Evolutionary conservation across 2,113 vertebrate species (phyloP).

Genomic region (Thryonomys swinderianus): DNA sequence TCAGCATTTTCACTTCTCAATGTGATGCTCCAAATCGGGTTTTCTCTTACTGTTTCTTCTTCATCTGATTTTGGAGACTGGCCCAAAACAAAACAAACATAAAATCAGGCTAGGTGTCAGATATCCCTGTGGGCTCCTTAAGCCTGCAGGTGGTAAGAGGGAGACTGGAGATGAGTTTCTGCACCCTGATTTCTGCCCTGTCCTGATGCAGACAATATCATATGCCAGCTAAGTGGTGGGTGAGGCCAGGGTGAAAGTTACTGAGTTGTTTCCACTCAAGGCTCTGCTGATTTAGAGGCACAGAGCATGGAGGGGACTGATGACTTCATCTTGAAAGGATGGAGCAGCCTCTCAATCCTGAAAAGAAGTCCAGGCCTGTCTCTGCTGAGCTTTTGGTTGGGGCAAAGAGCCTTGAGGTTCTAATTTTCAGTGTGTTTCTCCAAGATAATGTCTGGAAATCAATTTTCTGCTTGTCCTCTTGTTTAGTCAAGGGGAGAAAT

Average conservation of each 20-base stretch:
- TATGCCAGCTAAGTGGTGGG: background rate
- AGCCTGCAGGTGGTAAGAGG: background rate
- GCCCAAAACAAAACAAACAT: background rate
- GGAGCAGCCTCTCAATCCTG: conserved; percentile 20
- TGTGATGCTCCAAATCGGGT: background rate
- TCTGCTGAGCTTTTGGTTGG: conserved; percentile 22
- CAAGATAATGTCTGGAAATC: conserved; percentile 75
- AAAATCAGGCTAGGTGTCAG: background rate
- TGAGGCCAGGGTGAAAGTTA: conserved; percentile 24
- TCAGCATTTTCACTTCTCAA: background rate
- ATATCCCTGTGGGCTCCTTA: background rate
- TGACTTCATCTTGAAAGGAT: conserved; percentile 1
- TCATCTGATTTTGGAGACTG: background rate
- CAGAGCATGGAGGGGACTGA: background rate
- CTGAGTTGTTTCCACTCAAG: background rate
- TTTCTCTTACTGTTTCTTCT: background rate
- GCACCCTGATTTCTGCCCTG: background rate
- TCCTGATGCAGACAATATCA: background rate
- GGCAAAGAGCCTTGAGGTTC: conserved; percentile 44
- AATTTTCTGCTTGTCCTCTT: conserved; percentile 75
- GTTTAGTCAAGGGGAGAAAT: conserved; percentile 81
- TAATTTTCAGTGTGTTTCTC: conserved; percentile 65
- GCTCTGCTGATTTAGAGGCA: background rate
- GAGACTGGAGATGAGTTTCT: conserved; percentile 29
- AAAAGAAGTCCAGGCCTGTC: background rate